Conservation (phyloP, 2,888 invertebrate genomes). For the Neria commutata region DNA sequence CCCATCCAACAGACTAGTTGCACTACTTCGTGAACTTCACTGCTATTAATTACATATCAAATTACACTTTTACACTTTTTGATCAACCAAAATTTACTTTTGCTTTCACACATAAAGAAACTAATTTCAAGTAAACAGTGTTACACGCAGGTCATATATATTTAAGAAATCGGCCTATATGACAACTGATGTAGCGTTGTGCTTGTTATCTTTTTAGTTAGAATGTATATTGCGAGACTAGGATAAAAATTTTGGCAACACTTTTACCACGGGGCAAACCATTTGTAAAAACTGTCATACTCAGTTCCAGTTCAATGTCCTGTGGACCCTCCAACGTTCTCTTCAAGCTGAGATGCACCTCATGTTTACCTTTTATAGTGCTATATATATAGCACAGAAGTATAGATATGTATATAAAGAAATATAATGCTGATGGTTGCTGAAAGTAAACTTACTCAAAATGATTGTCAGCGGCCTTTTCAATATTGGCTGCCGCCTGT, state of each 20-base stretch:
- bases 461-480: slow-evolving; percentile 66
- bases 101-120: too few relatives aligned
- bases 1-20: too few relatives aligned
- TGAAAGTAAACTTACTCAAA: slow-evolving; percentile 63
- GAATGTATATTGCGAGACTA: slow-evolving; percentile 83
- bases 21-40: too few relatives aligned
- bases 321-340: slow-evolving; percentile 84
- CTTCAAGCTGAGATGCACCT: slow-evolving; percentile 78
- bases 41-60: too few relatives aligned
- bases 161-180: too few relatives aligned
- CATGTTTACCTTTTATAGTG: slow-evolving; percentile 66
- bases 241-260: slow-evolving; percentile 83
- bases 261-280: slow-evolving; percentile 80
- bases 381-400: slow-evolving; percentile 50
- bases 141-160: too few relatives aligned
- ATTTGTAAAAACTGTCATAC: slow-evolving; percentile 81
- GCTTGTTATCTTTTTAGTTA: slow-evolving; percentile 61
- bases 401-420: not conserved
- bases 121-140: too few relatives aligned
- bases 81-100: too few relatives aligned
- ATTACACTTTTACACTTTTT: too few relatives aligned
- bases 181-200: too few relatives aligned
- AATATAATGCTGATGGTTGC: not conserved
- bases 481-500: slow-evolving; percentile 69
- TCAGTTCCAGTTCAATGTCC: slow-evolving; percentile 84